Conservation (phyloP, 2,113 vertebrate species). For the Tor tambroides region DNA sequence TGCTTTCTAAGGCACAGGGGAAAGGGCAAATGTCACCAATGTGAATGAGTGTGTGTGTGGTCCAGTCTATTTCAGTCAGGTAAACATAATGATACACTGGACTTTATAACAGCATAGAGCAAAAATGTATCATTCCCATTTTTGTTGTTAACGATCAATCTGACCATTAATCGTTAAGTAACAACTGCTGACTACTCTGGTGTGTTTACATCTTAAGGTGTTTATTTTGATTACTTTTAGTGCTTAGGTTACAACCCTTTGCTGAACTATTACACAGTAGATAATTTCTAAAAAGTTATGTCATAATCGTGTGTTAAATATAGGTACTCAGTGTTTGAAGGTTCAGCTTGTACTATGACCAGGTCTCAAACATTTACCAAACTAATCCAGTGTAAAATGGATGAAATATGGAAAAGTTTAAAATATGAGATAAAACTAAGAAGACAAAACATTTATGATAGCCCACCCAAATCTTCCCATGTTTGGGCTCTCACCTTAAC, state of each 20-base stretch:
- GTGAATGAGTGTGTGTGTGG: conserved; percentile 33
- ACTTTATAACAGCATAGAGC: conserved; percentile 9
- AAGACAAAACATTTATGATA: not conserved
- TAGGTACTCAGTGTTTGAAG: conserved; percentile 16
- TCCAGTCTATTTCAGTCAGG: conserved; percentile 20
- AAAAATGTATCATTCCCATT: conserved; percentile 20
- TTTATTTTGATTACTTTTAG: conserved; percentile 29
- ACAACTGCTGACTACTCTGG: not conserved
- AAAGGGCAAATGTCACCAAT: conserved; percentile 51
- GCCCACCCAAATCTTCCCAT: conserved; percentile 19
- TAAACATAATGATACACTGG: conserved; percentile 40
- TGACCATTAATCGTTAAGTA: conserved; percentile 23
- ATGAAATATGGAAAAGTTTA: conserved; percentile 2
- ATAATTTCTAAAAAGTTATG: conserved; percentile 13
- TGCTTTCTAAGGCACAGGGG: conserved; percentile 60
- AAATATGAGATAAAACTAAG: conserved; percentile 14
- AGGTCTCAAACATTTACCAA: conserved; percentile 15
- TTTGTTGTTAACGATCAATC: conserved; percentile 32
- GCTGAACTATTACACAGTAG: not conserved
- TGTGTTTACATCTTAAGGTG: not conserved
- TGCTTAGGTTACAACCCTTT: conserved; percentile 6
- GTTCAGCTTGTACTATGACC: conserved; percentile 29
- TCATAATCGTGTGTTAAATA: conserved; percentile 19
- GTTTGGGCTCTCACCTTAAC: conserved; percentile 76
- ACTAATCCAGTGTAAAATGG: not conserved